Percentiles rank a stretch among this genome's conserved stretches.
These are phyloP conservation scores for Centropus bengalensis DNA, from an alignment of 2,113 vertebrate species.

Conservation along the genomic window DNA sequence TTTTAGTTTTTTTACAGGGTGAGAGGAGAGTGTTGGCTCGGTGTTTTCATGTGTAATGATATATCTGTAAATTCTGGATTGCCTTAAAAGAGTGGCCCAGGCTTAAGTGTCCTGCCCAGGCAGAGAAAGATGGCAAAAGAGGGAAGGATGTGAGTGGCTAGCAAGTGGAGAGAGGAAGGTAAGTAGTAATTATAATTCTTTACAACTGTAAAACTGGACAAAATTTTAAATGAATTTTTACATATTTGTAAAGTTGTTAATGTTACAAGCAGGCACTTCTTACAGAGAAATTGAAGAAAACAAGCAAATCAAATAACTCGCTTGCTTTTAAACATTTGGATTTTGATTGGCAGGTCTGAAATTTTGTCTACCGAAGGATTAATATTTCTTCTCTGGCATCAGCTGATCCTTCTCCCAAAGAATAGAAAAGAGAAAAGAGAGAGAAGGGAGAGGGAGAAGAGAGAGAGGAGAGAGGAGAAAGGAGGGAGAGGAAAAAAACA, in stretches of 20 bases:
- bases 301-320: not conserved
- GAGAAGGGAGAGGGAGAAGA: not conserved
- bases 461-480: not conserved
- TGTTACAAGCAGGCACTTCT: not conserved
- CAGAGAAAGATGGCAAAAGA: not conserved
- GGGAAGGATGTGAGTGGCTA: not conserved
- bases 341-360: not conserved
- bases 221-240: not conserved
- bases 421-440: not conserved
- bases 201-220: not conserved
- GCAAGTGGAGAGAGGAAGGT: not conserved
- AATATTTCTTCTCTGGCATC: not conserved
- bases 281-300: not conserved
- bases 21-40: not conserved
- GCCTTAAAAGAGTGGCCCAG: not conserved
- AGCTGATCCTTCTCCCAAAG: not conserved
- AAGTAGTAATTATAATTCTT: not conserved
- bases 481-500: accelerated
- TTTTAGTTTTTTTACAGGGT: not conserved
- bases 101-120: not conserved
- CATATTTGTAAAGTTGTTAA: not conserved
- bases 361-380: not conserved
- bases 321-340: not conserved
- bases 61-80: not conserved
- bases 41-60: not conserved